Conservation (phyloP, 2,797 vertebrate genomes). For the Uromys caudimaculatus region DNA sequence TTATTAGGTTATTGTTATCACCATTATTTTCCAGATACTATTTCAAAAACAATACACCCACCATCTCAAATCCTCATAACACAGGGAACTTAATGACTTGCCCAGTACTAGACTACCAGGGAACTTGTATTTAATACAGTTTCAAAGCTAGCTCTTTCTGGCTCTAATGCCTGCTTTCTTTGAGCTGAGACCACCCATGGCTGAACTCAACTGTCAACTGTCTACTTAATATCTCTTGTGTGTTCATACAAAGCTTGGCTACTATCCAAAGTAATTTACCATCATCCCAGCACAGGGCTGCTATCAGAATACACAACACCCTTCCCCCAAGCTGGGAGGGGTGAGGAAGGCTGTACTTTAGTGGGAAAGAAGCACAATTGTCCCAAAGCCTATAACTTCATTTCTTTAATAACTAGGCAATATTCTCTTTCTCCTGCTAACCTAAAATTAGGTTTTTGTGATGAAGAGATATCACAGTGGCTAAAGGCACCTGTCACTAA, state of each 20-base stretch:
- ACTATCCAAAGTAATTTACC: not conserved
- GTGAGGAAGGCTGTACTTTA: not conserved
- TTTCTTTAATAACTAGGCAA: not conserved
- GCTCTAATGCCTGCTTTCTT: conserved; percentile 13
- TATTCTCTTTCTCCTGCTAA: not conserved
- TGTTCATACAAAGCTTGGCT: not conserved
- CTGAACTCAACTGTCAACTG: not conserved
- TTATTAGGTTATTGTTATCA: not conserved
- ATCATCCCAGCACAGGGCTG: not conserved
- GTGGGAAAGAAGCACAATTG: not conserved
- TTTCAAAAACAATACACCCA: not conserved
- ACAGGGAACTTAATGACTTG: conserved; percentile 8
- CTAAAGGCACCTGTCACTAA: not conserved
- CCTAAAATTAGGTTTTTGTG: not conserved
- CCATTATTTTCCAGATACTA: not conserved
- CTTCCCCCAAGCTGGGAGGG: not conserved
- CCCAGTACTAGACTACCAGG: not conserved
- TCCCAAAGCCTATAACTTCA: not conserved
- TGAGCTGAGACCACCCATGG: not conserved
- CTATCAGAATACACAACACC: not conserved
- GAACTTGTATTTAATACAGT: not conserved
- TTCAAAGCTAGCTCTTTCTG: conserved; percentile 48
- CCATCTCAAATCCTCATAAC: conserved; percentile 1
- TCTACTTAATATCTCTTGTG: not conserved
- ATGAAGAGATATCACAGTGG: not conserved